Evolutionary conservation across 2,888 invertebrate genomes (phyloP).

Genomic region (Melanotus villosus): DNA sequence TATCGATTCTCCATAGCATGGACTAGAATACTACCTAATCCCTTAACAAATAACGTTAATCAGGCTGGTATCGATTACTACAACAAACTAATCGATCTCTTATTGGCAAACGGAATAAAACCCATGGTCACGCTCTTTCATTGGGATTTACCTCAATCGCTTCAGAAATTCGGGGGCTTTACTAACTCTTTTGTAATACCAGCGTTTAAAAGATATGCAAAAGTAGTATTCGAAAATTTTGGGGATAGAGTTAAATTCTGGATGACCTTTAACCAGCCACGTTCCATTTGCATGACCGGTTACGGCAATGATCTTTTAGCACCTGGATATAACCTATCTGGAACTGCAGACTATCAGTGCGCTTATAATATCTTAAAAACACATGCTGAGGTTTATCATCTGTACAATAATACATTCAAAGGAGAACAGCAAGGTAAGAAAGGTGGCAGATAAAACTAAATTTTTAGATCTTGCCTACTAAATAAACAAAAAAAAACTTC

Average conservation of each 20-base stretch:
- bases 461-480: too few species aligned
- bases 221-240: constrained; percentile 70
- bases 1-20: constrained; percentile 77
- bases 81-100: constrained; percentile 78
- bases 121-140: constrained; percentile 76
- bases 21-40: constrained; percentile 77
- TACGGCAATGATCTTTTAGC: constrained; percentile 62
- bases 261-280: constrained; percentile 72
- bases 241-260: constrained; percentile 66
- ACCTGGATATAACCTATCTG: constrained; percentile 69
- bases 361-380: constrained; percentile 76
- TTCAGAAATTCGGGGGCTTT: constrained; percentile 55
- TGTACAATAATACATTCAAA: constrained; percentile 64
- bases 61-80: constrained; percentile 81
- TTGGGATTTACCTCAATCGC: constrained; percentile 74
- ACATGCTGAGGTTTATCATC: constrained; percentile 75
- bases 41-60: constrained; percentile 77
- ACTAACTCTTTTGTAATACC: constrained; percentile 35
- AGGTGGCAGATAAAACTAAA: too few species aligned
- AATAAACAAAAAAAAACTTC: too few species aligned
- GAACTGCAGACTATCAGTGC: constrained; percentile 74
- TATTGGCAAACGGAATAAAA: constrained; percentile 72
- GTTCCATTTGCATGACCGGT: constrained; percentile 56
- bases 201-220: constrained; percentile 58
- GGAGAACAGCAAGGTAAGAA: constrained; percentile 55